Evolutionary conservation across 1,140 invertebrate species (phyloP).

Genomic region (Leptopilina boulardi): DNA sequence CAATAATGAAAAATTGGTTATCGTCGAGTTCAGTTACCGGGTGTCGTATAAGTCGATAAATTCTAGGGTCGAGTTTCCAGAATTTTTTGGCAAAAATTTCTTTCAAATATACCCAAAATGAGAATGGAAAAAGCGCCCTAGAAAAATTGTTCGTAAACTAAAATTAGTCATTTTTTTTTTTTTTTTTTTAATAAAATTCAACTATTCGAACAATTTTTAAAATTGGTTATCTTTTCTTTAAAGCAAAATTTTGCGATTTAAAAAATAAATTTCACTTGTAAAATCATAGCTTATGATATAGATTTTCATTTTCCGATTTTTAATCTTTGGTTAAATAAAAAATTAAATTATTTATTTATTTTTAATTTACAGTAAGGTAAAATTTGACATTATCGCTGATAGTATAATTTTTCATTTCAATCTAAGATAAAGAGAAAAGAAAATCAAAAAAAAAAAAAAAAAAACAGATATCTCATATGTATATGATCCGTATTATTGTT

Average conservation of each 20-base stretch:
- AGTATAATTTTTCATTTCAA: too few relatives aligned
- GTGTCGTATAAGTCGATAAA: slow-evolving; percentile 17
- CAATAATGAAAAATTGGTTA: slow-evolving; percentile 20
- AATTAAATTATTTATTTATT: too few relatives aligned
- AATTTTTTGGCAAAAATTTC: not conserved
- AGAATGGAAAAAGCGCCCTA: not conserved
- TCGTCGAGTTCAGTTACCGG: slow-evolving; percentile 18
- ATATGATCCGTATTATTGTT: not conserved
- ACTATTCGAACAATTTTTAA: not conserved
- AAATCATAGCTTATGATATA: not conserved
- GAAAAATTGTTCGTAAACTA: not conserved
- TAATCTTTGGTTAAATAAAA: too few relatives aligned
- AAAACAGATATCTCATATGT: too few relatives aligned
- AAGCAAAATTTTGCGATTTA: not conserved
- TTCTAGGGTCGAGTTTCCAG: not conserved
- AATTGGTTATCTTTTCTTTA: too few relatives aligned
- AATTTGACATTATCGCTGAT: too few relatives aligned
- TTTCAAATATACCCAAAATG: not conserved
- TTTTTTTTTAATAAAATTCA: not conserved
- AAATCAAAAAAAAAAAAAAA: too few relatives aligned
- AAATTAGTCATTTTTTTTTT: too few relatives aligned
- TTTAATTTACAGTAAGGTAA: too few relatives aligned
- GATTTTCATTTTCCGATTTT: too few relatives aligned
- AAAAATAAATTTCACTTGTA: not conserved
- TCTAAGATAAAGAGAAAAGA: too few relatives aligned